These are phyloP conservation scores for Junonia oenone DNA, from an alignment of 2,888 invertebrate species.

Conservation along the genomic window DNA sequence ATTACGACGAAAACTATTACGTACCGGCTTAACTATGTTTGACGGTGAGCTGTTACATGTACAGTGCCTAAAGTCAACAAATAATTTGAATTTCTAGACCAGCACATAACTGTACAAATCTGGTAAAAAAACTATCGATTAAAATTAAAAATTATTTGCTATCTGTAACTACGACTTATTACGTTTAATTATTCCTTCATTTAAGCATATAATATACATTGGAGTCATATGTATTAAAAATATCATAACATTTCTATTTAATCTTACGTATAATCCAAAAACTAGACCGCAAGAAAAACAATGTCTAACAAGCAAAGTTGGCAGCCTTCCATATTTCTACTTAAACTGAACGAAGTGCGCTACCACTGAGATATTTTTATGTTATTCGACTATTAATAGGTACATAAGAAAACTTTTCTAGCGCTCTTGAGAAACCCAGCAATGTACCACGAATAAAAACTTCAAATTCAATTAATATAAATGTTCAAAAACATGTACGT, in stretches of 20 bases:
- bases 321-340: constrained; percentile 23
- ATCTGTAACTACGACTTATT: too few relatives aligned
- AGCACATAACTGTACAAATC: too few relatives aligned
- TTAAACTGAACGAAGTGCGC: constrained; percentile 4
- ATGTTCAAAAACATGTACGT: not conserved
- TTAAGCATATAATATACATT: not conserved
- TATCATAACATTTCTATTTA: not conserved
- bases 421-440: not conserved
- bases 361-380: not conserved
- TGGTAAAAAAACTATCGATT: too few relatives aligned
- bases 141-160: too few relatives aligned
- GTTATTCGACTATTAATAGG: not conserved
- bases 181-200: too few relatives aligned
- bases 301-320: constrained; percentile 20
- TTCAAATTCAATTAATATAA: not conserved
- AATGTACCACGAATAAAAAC: not conserved
- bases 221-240: not conserved
- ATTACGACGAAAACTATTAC: too few relatives aligned
- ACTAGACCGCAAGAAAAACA: constrained; percentile 20
- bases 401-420: not conserved
- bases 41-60: too few relatives aligned
- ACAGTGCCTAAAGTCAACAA: too few relatives aligned
- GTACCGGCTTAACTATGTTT: too few relatives aligned
- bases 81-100: too few relatives aligned
- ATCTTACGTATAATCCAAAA: constrained; percentile 5